Evolutionary conservation across 1,140 invertebrate genomes (phyloP).

Genomic region (Campoletis sonorensis): DNA sequence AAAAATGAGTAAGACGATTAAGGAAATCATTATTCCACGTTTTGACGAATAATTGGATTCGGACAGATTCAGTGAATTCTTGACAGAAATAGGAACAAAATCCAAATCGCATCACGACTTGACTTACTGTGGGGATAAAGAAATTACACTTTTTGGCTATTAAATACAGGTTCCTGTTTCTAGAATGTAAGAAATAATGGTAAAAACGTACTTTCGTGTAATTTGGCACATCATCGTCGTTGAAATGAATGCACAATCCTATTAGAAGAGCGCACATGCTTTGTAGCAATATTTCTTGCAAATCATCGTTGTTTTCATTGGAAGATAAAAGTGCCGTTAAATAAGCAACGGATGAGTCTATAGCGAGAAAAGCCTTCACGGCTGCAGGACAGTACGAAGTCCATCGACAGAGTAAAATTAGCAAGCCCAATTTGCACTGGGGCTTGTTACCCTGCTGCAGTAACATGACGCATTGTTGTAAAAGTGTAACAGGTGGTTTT

Average conservation of each 20-base stretch:
- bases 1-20: neutral
- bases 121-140: no score
- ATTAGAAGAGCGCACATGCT: conserved; percentile 96
- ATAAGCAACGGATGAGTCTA: conserved; percentile 91
- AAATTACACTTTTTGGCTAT: no score
- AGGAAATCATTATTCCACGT: neutral
- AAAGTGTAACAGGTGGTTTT: conserved; percentile 89
- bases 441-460: conserved; percentile 91
- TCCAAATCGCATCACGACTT: no score
- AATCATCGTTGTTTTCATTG: conserved; percentile 79
- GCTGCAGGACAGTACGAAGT: conserved; percentile 89
- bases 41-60: no score
- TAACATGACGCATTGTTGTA: conserved; percentile 91
- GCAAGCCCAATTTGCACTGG: conserved; percentile 93
- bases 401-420: conserved; percentile 96
- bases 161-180: neutral
- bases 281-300: conserved; percentile 80
- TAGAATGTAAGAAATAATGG: neutral
- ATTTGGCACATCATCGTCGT: conserved; percentile 89
- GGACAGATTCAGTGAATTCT: no score
- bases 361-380: conserved; percentile 89
- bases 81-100: no score
- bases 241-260: conserved; percentile 94
- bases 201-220: conserved; percentile 82
- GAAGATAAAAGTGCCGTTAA: conserved; percentile 87